Conservation (phyloP, 2,797 vertebrate genomes). For the Pseudochirops corinnae region DNA sequence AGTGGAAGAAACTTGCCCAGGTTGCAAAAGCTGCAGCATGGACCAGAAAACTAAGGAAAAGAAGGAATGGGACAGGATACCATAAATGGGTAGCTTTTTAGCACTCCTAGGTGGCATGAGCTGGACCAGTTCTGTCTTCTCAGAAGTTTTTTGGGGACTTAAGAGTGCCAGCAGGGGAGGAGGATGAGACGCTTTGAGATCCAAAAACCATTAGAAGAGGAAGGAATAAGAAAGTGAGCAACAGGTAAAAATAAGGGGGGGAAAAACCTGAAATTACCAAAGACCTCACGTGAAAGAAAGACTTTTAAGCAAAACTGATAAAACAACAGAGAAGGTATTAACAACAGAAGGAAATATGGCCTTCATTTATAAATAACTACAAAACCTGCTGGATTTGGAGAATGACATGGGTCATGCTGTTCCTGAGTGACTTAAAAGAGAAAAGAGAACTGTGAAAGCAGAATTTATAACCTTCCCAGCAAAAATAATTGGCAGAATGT, state of each 20-base stretch:
- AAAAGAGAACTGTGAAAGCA: neutral
- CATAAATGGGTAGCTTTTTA: neutral
- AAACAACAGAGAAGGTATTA: neutral
- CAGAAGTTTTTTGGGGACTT: neutral
- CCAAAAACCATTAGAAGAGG: neutral
- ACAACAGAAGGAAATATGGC: neutral
- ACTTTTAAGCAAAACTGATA: neutral
- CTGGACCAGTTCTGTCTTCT: neutral
- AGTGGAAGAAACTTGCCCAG: neutral
- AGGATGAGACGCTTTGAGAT: neutral
- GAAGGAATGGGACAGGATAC: neutral
- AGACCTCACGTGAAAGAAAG: neutral
- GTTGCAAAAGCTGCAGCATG: neutral
- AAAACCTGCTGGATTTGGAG: neutral
- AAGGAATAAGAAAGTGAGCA: neutral
- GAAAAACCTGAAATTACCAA: neutral
- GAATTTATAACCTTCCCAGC: neutral
- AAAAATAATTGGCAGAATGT: neutral
- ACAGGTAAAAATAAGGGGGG: neutral
- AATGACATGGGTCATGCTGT: neutral
- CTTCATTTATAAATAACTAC: neutral
- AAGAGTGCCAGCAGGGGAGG: neutral
- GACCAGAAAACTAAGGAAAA: neutral
- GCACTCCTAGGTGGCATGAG: neutral
- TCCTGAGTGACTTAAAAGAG: neutral